Evolutionary conservation across 2,113 vertebrate genomes (phyloP).

Genomic region (Chlamydotis undulata): DNA sequence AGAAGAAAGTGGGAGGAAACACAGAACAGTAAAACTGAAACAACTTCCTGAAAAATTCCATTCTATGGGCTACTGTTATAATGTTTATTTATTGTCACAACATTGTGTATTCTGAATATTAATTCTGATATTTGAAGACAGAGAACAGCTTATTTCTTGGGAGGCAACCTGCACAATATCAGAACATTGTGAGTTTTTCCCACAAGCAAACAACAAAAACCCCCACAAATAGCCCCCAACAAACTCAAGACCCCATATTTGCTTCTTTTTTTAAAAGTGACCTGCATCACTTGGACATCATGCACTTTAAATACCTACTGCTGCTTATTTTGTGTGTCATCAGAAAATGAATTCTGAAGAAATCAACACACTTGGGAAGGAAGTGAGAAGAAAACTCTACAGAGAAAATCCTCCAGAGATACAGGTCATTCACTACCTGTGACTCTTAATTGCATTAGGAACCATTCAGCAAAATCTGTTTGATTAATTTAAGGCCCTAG

Average conservation of each 20-base stretch:
- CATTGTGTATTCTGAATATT: neutral
- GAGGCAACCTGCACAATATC: neutral
- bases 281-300: neutral
- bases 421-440: neutral
- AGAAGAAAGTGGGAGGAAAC: neutral
- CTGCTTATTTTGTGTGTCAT: neutral
- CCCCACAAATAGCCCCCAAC: neutral
- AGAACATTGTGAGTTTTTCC: neutral
- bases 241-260: neutral
- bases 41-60: neutral
- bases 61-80: neutral
- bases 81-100: neutral
- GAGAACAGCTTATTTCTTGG: neutral
- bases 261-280: neutral
- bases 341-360: neutral
- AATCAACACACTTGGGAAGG: neutral
- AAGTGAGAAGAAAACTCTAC: neutral
- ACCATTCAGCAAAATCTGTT: neutral
- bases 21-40: neutral
- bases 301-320: neutral
- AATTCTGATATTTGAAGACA: neutral
- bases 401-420: neutral
- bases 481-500: slow-evolving; percentile 14
- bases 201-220: neutral
- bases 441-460: neutral